Base-by-base conservation (phyloP, 2,797 vertebrate genomes). In the Aplochiton taeniatus region DNA sequence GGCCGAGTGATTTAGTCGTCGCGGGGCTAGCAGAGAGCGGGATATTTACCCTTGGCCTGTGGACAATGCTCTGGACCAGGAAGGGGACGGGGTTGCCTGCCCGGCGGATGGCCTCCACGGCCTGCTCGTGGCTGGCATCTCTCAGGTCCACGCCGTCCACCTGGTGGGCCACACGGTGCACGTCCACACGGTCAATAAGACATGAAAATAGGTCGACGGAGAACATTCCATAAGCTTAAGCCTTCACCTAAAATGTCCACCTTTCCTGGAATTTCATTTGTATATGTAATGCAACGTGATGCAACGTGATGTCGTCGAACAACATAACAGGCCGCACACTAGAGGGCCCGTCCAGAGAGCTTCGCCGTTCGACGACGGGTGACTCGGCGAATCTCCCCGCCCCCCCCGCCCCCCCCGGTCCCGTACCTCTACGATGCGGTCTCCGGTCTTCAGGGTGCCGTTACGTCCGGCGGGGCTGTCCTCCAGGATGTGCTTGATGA, bases 91-190 rank as follows among this genome's bases (percentile, higher is more conserved):
- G 95, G 86, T 95, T 98, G 72, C 95, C 96, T 78, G 95, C 98
- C 83, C 91, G 95, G 81, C 97, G 95, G 87, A 99, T 99, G 87
- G 95, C 97, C 90, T 99, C 97, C 82, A 99, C 97, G 52, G 97
- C 98, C 91, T 98, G 95, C 79, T 99, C 97, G 0, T 99, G 98
- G 87, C 95, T 99, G 66, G 97, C 97, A 71, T 99, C 98, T 89
- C 96, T 93, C 74, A 99, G 91, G 80, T 99, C 95, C 66, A 91
- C 95, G 72, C 96, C 96, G 74, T 96, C 98, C 90, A 99, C 98
- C 98, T 99, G 92, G 58, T 50, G 58, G 8, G n/a, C n/a, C n/a
- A n/a, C n/a, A n/a, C n/a, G n/a, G n/a, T n/a, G n/a, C n/a, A n/a
- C n/a, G n/a, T n/a, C n/a, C n/a, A n/a, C n/a, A n/a, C n/a, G n/a